phyloP scores from a whole-genome alignment of 2,888 invertebrate genomes.

The Drosophila koepferae region DNA sequence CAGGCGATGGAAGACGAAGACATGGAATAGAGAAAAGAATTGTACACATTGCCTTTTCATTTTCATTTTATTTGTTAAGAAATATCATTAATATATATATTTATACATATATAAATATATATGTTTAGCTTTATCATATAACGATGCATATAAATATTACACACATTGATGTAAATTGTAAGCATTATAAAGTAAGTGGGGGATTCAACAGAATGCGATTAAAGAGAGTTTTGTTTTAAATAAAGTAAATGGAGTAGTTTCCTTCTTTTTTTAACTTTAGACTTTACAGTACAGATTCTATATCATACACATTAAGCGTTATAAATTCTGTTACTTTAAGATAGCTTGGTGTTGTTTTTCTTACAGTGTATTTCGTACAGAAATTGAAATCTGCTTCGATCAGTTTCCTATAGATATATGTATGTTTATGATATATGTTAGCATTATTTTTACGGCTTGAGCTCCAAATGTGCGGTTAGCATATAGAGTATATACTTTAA shows the following conservation, averaged over 20 bases:
- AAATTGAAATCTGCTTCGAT: constrained; percentile 9
- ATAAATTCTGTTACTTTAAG: constrained; percentile 38
- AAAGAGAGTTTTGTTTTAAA: constrained; percentile 22
- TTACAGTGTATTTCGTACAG: constrained; percentile 62
- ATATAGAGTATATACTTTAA: not conserved
- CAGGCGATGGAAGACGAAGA: constrained; percentile 60
- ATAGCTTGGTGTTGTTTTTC: constrained; percentile 69
- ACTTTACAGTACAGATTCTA: constrained; percentile 37
- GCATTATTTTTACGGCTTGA: constrained; percentile 42
- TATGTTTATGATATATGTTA: constrained; percentile 32
- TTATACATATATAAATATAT: constrained; percentile 43
- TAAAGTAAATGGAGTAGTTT: constrained; percentile 44
- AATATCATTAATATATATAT: constrained; percentile 68
- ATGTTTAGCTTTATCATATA: constrained; percentile 68
- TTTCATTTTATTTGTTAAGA: constrained; percentile 73
- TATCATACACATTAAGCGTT: constrained; percentile 49
- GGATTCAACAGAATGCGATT: constrained; percentile 52
- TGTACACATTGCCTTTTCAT: constrained; percentile 31
- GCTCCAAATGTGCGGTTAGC: constrained; percentile 7
- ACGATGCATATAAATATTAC: constrained; percentile 72
- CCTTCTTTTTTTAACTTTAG: constrained; percentile 38
- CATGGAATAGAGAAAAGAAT: constrained; percentile 14
- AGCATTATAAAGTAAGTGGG: constrained; percentile 54
- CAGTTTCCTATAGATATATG: constrained; percentile 36
- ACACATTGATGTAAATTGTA: constrained; percentile 66